Base-by-base conservation (phyloP, 2,797 vertebrate genomes). In the Loriculus beryllinus region DNA sequence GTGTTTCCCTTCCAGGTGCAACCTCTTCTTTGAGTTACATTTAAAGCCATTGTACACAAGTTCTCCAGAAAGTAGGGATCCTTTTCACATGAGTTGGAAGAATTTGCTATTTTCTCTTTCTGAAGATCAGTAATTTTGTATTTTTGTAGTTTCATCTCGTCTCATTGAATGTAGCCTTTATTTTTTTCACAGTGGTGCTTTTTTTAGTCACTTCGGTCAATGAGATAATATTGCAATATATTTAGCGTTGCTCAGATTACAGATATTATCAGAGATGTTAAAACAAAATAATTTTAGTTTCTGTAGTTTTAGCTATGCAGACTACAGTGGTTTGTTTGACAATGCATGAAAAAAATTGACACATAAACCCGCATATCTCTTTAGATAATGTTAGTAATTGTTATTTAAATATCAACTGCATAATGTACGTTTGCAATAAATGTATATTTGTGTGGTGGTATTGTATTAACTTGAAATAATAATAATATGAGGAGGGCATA, bases 191-290 rank as follows among this genome's bases (percentile, higher is more conserved):
- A 37, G 20, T 59, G 15, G 14, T 77, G 26, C 43, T 81, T 26
- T 54, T 85, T 93, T 76, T 47, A 76, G 49, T 79, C 39, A 47
- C 40, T 70, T 26, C 6, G 69, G 40, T 51, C 31, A 70, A 37
- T 84, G 39, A 82, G 63, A 67, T 49, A 92, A 82, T 78, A 82
- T 15, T 67, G 18, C 31, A 65, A 40, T 65, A 67, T 92, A 85
- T 94, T 76, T 92, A 59, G 9, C 28, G 35, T 63, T 90, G 12
- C 52, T 87, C 54, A 5, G 39, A 48, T 71, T 84, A 43, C 39
- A 74, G 33, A 17, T 74, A 5, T 80, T 82, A 60, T 49, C 47
- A 62, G 48, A 92, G 28, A 48, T 52, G 19, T 10, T 65, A 21
- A 63, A 82, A 52, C 3, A 52, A 74, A 92, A 63, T 68, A 49